Evolutionary conservation across 2,797 vertebrate species (phyloP).

Genomic region (Todus mexicanus): DNA sequence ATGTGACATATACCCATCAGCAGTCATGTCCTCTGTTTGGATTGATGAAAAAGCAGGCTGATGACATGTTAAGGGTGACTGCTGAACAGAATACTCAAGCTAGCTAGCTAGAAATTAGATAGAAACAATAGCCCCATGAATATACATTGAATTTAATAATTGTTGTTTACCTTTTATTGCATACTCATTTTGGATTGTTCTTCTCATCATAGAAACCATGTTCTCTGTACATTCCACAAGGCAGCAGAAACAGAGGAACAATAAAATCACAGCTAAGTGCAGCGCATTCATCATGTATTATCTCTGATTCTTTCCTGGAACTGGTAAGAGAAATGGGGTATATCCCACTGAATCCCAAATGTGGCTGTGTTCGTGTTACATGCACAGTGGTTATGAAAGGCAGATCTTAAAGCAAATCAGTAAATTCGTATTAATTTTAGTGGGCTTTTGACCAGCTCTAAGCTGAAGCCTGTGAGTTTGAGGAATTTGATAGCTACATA

Average conservation of each 20-base stretch:
- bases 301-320: not conserved
- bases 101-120: not conserved
- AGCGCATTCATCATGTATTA: not conserved
- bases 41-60: not conserved
- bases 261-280: not conserved
- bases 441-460: not conserved
- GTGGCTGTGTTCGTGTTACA: not conserved
- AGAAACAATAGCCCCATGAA: not conserved
- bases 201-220: not conserved
- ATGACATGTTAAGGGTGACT: not conserved
- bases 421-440: not conserved
- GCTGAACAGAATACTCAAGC: not conserved
- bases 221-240: not conserved
- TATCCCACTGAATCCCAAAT: not conserved
- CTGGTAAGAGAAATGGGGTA: not conserved
- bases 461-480: not conserved
- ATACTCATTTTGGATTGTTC: not conserved
- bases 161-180: not conserved
- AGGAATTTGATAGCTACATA: not conserved
- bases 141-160: not conserved
- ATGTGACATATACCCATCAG: not conserved
- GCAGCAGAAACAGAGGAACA: not conserved
- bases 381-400: not conserved
- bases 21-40: not conserved
- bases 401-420: not conserved